Percentiles rank a stretch among this genome's conserved stretches.
Evolutionary conservation across 2,888 invertebrate species (phyloP).

Genomic region (Ceriagrion tenellum): DNA sequence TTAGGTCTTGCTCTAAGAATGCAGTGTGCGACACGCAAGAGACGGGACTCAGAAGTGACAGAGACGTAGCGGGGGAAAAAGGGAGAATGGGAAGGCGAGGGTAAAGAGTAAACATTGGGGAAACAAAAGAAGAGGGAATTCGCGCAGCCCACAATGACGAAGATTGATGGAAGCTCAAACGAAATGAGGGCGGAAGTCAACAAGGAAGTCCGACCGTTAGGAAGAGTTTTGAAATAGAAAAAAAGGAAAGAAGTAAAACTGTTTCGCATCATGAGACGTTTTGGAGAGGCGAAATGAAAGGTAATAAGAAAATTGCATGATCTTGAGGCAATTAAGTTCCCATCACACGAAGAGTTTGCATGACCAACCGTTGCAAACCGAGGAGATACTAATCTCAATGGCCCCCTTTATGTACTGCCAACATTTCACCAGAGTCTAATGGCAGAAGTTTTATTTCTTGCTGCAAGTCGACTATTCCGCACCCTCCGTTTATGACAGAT

Average conservation of each 20-base stretch:
- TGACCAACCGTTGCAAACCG: background rate
- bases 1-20: too few species aligned
- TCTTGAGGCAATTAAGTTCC: background rate
- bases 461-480: background rate
- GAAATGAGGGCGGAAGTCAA: background rate
- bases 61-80: background rate
- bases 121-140: conserved; percentile 36
- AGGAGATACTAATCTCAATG: background rate
- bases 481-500: background rate
- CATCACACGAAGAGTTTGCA: background rate
- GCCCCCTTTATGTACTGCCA: background rate
- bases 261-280: background rate
- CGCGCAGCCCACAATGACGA: background rate
- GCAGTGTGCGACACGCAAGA: too few species aligned
- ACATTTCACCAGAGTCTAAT: background rate
- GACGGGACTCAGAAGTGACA: background rate
- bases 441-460: background rate
- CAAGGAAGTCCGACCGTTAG: background rate
- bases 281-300: background rate
- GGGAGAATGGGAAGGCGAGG: background rate
- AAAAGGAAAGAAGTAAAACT: background rate
- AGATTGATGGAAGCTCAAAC: conserved; percentile 12
- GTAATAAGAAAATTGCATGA: background rate
- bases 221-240: background rate
- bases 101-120: background rate